Base-by-base conservation (phyloP, 2,113 vertebrate genomes). In the Podarcis muralis region DNA sequence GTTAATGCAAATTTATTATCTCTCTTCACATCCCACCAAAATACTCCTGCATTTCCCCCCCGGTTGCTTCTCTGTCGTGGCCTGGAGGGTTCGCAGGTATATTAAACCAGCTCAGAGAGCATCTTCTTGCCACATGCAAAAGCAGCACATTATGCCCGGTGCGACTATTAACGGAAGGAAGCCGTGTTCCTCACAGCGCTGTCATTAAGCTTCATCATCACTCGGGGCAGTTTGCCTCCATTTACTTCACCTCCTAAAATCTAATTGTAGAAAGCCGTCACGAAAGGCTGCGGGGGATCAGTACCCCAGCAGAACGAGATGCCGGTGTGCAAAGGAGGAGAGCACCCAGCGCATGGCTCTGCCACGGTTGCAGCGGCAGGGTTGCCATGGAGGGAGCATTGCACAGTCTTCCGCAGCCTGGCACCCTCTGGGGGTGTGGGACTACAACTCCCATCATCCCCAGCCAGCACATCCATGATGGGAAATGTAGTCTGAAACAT, bases 261-360 rank as follows among this genome's bases (percentile, higher is more conserved):
- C 84, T 90, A 86, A 83, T 90, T 86, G 77, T 69, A 59, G 79
- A 30, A 82, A 68, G 84, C 84, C 27, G 2, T 57, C 79, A 57
- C 83, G 57, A 59, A n/a, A 82, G 84, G 72, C 79, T 32, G 88
- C 32, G 57, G 79, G 88, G 40, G 59, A 69, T 22, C 68, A 20
- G 35, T 53, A 35, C 30, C n/a, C 2, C 40, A 15, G 53, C 57
- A n/a, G 80, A 83, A 75, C 68, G 62, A 68, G 40, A 48, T 40
- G 16, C 71, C 22, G 13, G 40, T 3, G 3, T 23, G n/a, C 18
- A 59, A 66, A 11, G n/a, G 27, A 15, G 4, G 6, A 15, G 2
- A 3, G 20, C 27, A 32, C 5, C 27, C 12, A 25, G 4, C 32
- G 22, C 32, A 5, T 11, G 2, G 27, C 62, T 66, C 37, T 76